A percentile compares a stretch with the other conserved stretches of the same genome.
These are phyloP conservation scores for Peromyscus polionotus DNA, from an alignment of 2,113 vertebrate genomes.

Conservation along the genomic window DNA sequence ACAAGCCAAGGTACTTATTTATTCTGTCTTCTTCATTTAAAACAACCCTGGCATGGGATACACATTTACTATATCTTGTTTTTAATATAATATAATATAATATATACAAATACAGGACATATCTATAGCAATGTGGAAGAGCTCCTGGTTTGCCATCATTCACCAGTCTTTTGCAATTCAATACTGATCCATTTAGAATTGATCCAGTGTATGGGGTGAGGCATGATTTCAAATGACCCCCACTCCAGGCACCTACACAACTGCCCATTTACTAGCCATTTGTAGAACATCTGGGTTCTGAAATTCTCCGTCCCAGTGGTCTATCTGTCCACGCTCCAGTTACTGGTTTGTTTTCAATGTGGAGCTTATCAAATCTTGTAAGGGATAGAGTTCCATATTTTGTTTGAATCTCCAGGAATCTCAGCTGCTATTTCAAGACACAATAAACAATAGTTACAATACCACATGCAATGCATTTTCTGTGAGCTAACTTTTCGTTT, in stretches of 20 bases:
- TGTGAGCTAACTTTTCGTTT: conserved; percentile 64
- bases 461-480: conserved; percentile 62
- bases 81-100: conserved; percentile 46
- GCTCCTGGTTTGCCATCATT: background rate
- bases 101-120: background rate
- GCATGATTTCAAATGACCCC: background rate
- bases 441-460: background rate
- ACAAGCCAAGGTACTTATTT: background rate
- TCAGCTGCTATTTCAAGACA: conserved; percentile 51
- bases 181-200: conserved; percentile 9
- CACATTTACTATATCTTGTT: background rate
- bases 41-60: background rate
- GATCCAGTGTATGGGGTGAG: background rate
- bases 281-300: conserved; percentile 1
- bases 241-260: background rate
- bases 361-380: conserved; percentile 44
- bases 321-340: background rate
- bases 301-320: background rate
- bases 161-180: conserved; percentile 21
- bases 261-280: background rate
- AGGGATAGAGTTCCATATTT: conserved; percentile 44
- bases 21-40: background rate
- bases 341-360: conserved; percentile 57
- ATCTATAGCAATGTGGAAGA: background rate
- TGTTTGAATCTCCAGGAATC: conserved; percentile 48